Evolutionary conservation across 2,797 vertebrate species (phyloP).

Genomic region (Pogonophryne albipinna): DNA sequence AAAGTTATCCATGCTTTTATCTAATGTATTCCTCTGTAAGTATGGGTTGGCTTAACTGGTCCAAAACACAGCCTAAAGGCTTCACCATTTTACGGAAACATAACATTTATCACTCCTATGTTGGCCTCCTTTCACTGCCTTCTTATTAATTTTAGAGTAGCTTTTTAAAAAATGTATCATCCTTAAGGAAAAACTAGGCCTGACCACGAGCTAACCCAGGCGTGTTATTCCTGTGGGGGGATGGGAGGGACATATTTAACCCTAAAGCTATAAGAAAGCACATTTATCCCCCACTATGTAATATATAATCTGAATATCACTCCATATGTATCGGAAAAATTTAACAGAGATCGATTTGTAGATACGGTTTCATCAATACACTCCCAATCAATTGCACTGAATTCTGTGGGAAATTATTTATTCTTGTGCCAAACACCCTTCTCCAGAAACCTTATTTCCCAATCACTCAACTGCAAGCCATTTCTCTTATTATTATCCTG

Average conservation of each 20-base stretch:
- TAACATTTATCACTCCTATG: constrained; percentile 26
- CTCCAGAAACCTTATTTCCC: neutral
- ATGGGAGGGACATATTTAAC: constrained; percentile 29
- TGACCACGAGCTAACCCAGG: constrained; percentile 31
- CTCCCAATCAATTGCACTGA: neutral
- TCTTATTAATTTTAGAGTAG: constrained; percentile 50
- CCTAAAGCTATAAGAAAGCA: constrained; percentile 45
- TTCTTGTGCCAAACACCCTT: neutral
- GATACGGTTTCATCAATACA: neutral
- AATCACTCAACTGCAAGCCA: neutral
- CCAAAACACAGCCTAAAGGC: constrained; percentile 19
- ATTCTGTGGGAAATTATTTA: neutral
- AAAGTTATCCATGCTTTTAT: constrained; percentile 6
- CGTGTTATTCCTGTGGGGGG: constrained; percentile 28
- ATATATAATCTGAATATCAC: neutral
- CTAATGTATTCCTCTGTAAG: constrained; percentile 16
- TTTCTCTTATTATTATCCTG: neutral
- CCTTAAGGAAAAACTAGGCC: constrained; percentile 54
- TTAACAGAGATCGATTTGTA: neutral
- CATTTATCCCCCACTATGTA: constrained; percentile 1
- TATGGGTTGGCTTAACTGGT: constrained; percentile 8
- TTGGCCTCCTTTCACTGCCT: constrained; percentile 39
- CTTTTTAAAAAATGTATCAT: constrained; percentile 55
- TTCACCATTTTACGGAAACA: constrained; percentile 15
- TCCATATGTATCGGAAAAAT: neutral